phyloP scores from a whole-genome alignment of 2,797 vertebrate genomes.

The Enteromius anoplus region DNA sequence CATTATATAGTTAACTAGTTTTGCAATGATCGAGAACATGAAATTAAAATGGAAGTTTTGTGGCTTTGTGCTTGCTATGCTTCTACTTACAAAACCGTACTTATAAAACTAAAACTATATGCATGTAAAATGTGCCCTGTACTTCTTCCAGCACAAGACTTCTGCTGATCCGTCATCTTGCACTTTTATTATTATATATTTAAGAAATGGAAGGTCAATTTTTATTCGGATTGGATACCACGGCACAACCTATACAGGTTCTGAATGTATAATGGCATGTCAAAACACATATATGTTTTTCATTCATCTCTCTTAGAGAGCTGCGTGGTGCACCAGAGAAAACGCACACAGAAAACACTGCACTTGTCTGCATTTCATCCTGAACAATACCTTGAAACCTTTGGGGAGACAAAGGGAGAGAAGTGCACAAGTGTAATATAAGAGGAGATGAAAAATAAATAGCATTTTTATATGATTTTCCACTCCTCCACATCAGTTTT shows the following conservation, averaged over 20 bases:
- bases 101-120: neutral
- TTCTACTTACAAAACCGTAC: neutral
- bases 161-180: neutral
- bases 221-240: no score
- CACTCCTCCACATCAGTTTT: conserved; percentile 53
- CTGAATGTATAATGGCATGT: neutral
- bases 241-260: neutral
- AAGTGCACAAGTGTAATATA: conserved; percentile 46
- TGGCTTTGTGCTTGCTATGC: neutral
- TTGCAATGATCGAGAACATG: neutral
- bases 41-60: neutral
- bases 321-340: neutral
- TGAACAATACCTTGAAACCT: conserved; percentile 33
- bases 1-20: neutral
- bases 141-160: neutral
- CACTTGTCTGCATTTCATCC: conserved; percentile 44
- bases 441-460: conserved; percentile 61
- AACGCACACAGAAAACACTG: neutral
- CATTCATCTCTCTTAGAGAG: conserved; percentile 13
- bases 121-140: neutral
- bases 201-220: neutral
- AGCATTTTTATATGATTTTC: conserved; percentile 59
- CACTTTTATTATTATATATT: neutral
- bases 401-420: conserved; percentile 20
- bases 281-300: conserved; percentile 5